Base-by-base conservation (phyloP, 2,888 invertebrate species). In the Nomada ferruginata region DNA sequence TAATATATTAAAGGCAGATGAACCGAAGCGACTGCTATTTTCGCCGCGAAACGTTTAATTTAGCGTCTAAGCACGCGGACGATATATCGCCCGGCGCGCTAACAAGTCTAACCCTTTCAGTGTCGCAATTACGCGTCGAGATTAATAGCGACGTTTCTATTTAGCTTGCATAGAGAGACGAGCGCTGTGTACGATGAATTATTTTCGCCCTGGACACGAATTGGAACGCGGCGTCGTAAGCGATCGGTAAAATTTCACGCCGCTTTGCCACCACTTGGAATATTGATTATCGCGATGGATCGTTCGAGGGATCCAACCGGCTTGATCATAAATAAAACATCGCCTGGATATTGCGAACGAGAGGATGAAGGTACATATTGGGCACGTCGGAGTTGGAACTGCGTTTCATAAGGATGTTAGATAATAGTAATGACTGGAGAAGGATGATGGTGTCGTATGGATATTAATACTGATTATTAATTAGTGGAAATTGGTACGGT, bases 61-160 rank as follows among this genome's bases (percentile, higher is more conserved):
- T 80, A 82, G 82, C 75, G 63, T 70, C 70, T 75, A 81, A 82
- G 82, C 81, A 81, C 66, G 75, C 75, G 70, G 59, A 13, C 82
- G 75, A 82, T 82, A 81, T 81, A 82, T 82, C 82, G 81, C 42
- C 81, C 69, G 66, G 63, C 75, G 53, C 73, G 81, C 81, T 81
- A 82, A 82, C 82, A 82, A 82, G 82, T 81, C 70, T 75, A 82
- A 82, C 82, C 81, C 81, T 82, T 76, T 75, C 76, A 76, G 81
- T 76, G 81, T 71, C 75, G 82, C 81, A 81, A 82, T 82, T 82
- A 76, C 76, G 82, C 66, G 73, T 50, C 74, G 82, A 82, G 77
- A 82, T 82, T 82, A 82, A 82, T 82, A 80, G 74, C 75, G 81
- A 81, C 82, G 75, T 80, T 82, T 81, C 82, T 80, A 74, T 79